Evolutionary conservation across 2,888 invertebrate species (phyloP).

Genomic region (Cephus pygmeus): DNA sequence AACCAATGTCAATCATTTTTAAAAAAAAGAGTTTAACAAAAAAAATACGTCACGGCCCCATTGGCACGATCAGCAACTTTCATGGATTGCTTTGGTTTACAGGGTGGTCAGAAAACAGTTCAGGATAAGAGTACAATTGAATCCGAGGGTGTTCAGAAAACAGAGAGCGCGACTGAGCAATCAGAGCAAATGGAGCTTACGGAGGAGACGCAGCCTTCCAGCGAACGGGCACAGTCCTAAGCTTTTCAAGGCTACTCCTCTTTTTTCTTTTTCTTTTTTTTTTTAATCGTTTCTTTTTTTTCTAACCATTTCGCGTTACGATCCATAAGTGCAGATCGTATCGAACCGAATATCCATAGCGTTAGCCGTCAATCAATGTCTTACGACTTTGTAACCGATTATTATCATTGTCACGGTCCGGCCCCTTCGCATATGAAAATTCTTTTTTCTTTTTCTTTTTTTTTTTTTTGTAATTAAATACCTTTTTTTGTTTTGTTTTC

Average conservation of each 20-base stretch:
- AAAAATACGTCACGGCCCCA: background rate
- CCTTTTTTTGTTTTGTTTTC: background rate
- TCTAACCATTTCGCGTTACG: background rate
- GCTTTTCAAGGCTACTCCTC: constrained; percentile 61
- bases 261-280: constrained; percentile 11
- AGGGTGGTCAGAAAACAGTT: constrained; percentile 63
- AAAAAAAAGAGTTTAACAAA: background rate
- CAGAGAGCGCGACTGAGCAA: constrained; percentile 59
- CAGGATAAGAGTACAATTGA: constrained; percentile 59
- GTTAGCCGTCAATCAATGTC: background rate
- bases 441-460: background rate
- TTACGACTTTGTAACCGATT: background rate
- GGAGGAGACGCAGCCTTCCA: constrained; percentile 63
- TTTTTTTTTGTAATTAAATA: too few species aligned
- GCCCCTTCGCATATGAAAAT: background rate
- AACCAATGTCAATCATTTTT: background rate
- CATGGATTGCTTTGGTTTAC: constrained; percentile 60
- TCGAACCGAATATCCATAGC: background rate
- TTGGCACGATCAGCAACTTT: constrained; percentile 7
- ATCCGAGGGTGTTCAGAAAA: constrained; percentile 63
- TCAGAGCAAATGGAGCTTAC: constrained; percentile 58
- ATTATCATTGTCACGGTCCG: background rate
- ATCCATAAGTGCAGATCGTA: background rate
- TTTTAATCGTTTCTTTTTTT: too few species aligned
- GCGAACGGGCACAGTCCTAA: constrained; percentile 65